These are phyloP conservation scores for Drosophila histrio DNA, from an alignment of 2,888 invertebrate species.

Conservation along the genomic window DNA sequence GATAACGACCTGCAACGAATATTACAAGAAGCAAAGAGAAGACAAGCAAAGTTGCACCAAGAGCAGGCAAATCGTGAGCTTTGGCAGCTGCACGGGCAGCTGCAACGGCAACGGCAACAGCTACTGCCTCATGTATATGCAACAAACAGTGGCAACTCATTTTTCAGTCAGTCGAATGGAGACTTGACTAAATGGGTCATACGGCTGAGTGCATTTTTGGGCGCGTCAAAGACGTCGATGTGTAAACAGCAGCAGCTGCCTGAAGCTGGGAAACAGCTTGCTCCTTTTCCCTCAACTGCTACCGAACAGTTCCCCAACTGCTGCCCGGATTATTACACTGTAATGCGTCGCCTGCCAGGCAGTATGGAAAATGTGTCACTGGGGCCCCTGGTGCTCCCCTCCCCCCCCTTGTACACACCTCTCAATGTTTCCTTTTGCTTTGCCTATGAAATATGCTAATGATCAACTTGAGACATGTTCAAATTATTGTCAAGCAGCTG, in stretches of 20 bases:
- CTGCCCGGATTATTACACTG: constrained; percentile 31
- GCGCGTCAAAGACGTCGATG: constrained; percentile 73
- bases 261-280: not conserved
- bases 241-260: constrained; percentile 42
- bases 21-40: not conserved
- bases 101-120: constrained; percentile 6
- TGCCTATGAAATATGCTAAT: constrained; percentile 77
- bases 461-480: constrained; percentile 80
- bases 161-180: constrained; percentile 32
- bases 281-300: not conserved
- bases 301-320: not conserved
- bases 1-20: constrained; percentile 46
- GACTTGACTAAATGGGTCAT: constrained; percentile 70
- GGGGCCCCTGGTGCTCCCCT: not conserved
- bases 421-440: not conserved
- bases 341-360: constrained; percentile 24
- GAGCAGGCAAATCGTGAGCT: constrained; percentile 12
- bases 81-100: constrained; percentile 14
- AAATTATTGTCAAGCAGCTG: constrained; percentile 73
- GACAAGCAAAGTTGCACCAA: not conserved
- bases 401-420: not conserved
- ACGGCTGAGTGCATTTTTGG: constrained; percentile 77
- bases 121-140: constrained; percentile 49
- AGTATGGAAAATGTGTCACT: constrained; percentile 47
- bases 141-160: constrained; percentile 47